A percentile compares a stretch with the other conserved stretches of the same genome.
These are phyloP conservation scores for Hycleus phaleratus DNA, from an alignment of 1,140 invertebrate genomes.

Conservation along the genomic window DNA sequence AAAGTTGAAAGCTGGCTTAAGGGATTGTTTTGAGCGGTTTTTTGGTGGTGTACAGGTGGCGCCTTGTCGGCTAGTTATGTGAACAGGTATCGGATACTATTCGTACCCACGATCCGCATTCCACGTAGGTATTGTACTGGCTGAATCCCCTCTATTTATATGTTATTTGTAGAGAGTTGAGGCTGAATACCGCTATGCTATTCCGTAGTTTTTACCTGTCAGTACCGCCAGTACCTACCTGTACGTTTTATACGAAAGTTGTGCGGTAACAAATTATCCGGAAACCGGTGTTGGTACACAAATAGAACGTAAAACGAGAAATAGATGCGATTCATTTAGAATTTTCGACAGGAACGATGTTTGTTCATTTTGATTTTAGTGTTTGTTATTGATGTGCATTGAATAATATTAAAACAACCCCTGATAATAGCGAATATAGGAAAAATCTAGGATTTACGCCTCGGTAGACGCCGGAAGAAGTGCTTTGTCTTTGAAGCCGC, in stretches of 20 bases:
- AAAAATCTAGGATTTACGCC: constrained; percentile 10
- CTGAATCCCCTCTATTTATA: constrained; percentile 18
- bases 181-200: constrained; percentile 17
- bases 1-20: neutral
- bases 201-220: constrained; percentile 20
- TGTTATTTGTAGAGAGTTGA: constrained; percentile 7
- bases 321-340: too few species aligned
- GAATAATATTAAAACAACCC: neutral
- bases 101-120: constrained; percentile 9
- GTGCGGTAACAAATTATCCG: constrained; percentile 6
- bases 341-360: too few species aligned
- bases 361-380: too few species aligned
- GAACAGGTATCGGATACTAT: neutral
- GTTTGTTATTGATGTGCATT: too few species aligned
- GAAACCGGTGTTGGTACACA: neutral
- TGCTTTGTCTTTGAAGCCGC: constrained; percentile 18
- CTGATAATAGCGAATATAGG: neutral
- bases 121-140: constrained; percentile 13
- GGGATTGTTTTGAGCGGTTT: neutral
- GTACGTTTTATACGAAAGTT: constrained; percentile 12
- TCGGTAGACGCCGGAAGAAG: constrained; percentile 12
- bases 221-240: constrained; percentile 7
- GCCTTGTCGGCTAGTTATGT: constrained; percentile 8
- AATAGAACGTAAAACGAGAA: neutral
- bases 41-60: neutral